Evolutionary conservation across 2,888 invertebrate species (phyloP).

Genomic region (Galerucella nymphaeae): DNA sequence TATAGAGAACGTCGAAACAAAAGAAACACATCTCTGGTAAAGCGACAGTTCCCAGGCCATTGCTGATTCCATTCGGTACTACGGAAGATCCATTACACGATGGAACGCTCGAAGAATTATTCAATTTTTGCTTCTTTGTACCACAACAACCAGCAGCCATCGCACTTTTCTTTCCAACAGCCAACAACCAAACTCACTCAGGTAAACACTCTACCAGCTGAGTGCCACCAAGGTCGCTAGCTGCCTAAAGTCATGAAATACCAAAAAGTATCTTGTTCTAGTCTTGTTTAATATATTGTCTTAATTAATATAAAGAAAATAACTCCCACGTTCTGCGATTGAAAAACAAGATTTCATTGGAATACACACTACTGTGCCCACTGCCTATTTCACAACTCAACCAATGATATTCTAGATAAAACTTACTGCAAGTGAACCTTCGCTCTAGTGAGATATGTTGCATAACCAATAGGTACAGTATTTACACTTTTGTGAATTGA

Average conservation of each 20-base stretch:
- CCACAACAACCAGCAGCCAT: constrained; percentile 95
- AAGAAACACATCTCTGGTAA: constrained; percentile 98
- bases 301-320: neutral
- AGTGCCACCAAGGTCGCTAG: constrained; percentile 9
- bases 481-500: too few relatives aligned
- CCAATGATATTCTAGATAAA: neutral
- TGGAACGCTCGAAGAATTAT: constrained; percentile 68
- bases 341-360: neutral
- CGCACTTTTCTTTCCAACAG: constrained; percentile 33
- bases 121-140: constrained; percentile 91
- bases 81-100: constrained; percentile 61
- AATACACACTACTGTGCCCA: neutral
- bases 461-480: too few relatives aligned
- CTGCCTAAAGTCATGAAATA: neutral
- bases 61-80: constrained; percentile 61
- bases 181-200: too few relatives aligned
- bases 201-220: constrained; percentile 20
- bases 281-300: neutral
- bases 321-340: neutral
- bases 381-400: neutral
- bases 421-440: neutral
- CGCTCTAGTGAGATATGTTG: neutral
- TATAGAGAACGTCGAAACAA: constrained; percentile 98
- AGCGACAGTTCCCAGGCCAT: constrained; percentile 74
- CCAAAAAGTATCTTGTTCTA: neutral